Base-by-base conservation (phyloP, 2,113 vertebrate genomes). In the Chionis minor region DNA sequence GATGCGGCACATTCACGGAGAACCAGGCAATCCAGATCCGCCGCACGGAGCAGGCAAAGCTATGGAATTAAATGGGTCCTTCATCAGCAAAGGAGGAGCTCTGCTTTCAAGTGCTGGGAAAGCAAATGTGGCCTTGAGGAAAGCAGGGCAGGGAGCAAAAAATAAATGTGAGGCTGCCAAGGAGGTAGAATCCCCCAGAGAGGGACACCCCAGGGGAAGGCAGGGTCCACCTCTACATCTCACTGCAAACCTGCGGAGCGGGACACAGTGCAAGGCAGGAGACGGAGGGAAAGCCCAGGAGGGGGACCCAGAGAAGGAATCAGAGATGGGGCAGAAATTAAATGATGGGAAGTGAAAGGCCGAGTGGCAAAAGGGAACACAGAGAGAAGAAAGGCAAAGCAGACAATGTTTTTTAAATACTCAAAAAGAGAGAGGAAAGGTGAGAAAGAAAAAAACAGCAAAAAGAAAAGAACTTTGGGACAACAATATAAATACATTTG, bases 251-350 rank as follows among this genome's bases (percentile, higher is more conserved):
- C 33, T 11, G 9, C 0, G 1, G 44, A 78, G 38, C 23, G 4
- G 16, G 66, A 7, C 28, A 52, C 14, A 20, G 55, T 2, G 1
- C 32, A 22, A 44, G 32, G 55, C 3, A 2, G 32, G 33, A 23
- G 49, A 55, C 19, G 40, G 40, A 27, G 69, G 33, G 55, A 82
- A 47, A 56, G 21, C 62, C 30, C 3, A 2, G 40, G 51, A 61
- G 30, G 42, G 38, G 42, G 10, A 51, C 0, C 0, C 33, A 44
- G 20, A 14, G 61, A 2, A 45, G 47, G 47, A 62, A 32, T 8
- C 14, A 45, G 49, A 23, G 24, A 52, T 7, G 9, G 19, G 74
- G 30, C 16, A 66, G 51, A 61, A 87, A 52, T 32, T 20, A 30
- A 63, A 30, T 10, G 15, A 55, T 27, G 10, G 30, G 24, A 52